phyloP scores from a whole-genome alignment of 2,113 vertebrate genomes.

The Lagopus leucura region DNA sequence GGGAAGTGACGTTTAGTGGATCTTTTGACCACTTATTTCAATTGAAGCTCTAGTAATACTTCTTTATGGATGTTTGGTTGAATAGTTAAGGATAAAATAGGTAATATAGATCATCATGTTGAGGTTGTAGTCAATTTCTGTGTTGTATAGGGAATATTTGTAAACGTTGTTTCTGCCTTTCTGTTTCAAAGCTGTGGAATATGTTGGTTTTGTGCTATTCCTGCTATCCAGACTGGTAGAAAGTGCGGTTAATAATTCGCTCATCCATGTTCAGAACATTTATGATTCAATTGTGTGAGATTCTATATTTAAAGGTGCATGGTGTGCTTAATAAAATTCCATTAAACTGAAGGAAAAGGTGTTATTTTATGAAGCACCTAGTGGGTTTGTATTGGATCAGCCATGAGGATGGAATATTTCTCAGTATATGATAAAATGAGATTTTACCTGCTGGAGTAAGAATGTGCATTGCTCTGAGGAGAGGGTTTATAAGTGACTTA shows the following conservation, averaged over 20 bases:
- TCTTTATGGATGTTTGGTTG: neutral
- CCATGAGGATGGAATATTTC: neutral
- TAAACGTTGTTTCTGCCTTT: neutral
- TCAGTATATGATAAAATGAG: neutral
- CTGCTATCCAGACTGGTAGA: neutral
- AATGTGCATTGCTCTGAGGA: neutral
- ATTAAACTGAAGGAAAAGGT: neutral
- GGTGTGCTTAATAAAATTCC: neutral
- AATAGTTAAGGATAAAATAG: neutral
- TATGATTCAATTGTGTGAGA: neutral
- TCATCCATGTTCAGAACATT: neutral
- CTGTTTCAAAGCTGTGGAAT: neutral
- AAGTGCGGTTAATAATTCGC: neutral
- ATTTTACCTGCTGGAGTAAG: neutral
- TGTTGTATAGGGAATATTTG: neutral
- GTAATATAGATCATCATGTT: neutral
- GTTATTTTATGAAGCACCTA: neutral
- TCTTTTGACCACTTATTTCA: neutral
- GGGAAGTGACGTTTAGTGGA: neutral
- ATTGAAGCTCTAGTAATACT: neutral
- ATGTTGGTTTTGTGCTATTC: neutral
- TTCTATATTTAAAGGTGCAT: neutral
- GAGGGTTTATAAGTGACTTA: neutral
- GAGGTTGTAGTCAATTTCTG: neutral
- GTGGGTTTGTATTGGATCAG: neutral